Base-by-base conservation (phyloP, 2,797 vertebrate species). In the Apogon hyalosoma region DNA sequence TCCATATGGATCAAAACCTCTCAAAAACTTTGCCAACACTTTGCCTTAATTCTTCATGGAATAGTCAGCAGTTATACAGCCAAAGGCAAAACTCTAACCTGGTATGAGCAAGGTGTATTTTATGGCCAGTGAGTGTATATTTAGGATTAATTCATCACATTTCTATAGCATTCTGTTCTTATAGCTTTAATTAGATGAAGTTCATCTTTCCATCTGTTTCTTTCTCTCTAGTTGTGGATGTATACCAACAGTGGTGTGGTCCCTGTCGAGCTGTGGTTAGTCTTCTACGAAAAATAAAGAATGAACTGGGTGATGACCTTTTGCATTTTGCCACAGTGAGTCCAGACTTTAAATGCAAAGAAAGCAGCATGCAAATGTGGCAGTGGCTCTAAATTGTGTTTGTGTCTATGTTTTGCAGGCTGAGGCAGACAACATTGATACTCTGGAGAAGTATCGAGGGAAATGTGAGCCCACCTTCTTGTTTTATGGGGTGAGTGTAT, bases 201-300 rank as follows among this genome's bases (percentile, higher is more conserved):
- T 36, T 1, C 5, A 31, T 15, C 33, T 39, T 11, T 24, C 12
- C 15, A 16, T 60, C 3, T 40, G 1, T 56, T 9, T 59, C 2
- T 13, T 1, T 49, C 1, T 39, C 38, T 39, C 6, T 87, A 99
- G 98, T 99, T 72, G 93, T 98, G 0, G 97, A 99, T 14, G 95
- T 94, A 12, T 95, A 96, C 82, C 97, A 98, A 73, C 92, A 93
- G 65, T 99, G 98, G 97, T 99, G 97, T 62, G 98, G 98, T 16
- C 96, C 96, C 15, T 99, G 97, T 82, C 95, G 94, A 72, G 92
- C 96, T 6, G 94, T 96, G 39, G 90, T 96, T 54, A 96, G 94
- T 77, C 94, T 98, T 43, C 96, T 99, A 46, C 91, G 93, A 80
- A 99, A 96, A 91, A 93, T 99, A 63, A 97, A 95, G 89, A 96